Evolutionary conservation across 2,797 vertebrate species (phyloP).

Genomic region (Epinephelus malabaricus): DNA sequence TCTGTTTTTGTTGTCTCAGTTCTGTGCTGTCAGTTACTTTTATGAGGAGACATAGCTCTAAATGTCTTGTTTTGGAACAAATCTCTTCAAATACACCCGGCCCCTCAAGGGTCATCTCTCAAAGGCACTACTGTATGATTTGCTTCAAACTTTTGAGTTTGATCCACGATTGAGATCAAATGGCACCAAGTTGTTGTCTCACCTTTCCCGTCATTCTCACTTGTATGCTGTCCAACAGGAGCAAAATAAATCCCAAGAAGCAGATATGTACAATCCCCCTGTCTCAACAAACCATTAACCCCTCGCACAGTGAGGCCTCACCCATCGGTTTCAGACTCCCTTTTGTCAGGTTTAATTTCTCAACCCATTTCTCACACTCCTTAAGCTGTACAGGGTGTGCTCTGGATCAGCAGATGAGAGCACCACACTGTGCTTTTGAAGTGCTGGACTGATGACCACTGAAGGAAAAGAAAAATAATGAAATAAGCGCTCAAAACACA

Average conservation of each 20-base stretch:
- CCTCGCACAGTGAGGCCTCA: slow-evolving; percentile 6
- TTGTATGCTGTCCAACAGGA: neutral
- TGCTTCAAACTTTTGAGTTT: slow-evolving; percentile 11
- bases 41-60: neutral
- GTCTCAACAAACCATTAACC: slow-evolving; percentile 51
- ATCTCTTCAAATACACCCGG: slow-evolving; percentile 7
- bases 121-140: neutral
- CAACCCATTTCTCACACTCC: slow-evolving; percentile 47
- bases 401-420: neutral
- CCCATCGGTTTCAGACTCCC: slow-evolving; percentile 36
- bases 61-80: slow-evolving; percentile 24
- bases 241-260: slow-evolving; percentile 37
- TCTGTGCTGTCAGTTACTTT: no score
- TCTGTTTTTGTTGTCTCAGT: no score
- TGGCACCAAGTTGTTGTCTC: slow-evolving; percentile 11
- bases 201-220: slow-evolving; percentile 1
- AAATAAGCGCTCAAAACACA: neutral
- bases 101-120: slow-evolving; percentile 12
- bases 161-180: slow-evolving; percentile 46
- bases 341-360: slow-evolving; percentile 65
- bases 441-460: neutral
- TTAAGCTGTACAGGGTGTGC: slow-evolving; percentile 10
- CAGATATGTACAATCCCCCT: slow-evolving; percentile 24
- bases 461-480: neutral
- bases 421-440: neutral